A percentile compares a stretch with the other conserved stretches of the same genome.
These are phyloP conservation scores for Zaprionus inermis DNA, from an alignment of 1,140 invertebrate genomes.

Conservation along the genomic window DNA sequence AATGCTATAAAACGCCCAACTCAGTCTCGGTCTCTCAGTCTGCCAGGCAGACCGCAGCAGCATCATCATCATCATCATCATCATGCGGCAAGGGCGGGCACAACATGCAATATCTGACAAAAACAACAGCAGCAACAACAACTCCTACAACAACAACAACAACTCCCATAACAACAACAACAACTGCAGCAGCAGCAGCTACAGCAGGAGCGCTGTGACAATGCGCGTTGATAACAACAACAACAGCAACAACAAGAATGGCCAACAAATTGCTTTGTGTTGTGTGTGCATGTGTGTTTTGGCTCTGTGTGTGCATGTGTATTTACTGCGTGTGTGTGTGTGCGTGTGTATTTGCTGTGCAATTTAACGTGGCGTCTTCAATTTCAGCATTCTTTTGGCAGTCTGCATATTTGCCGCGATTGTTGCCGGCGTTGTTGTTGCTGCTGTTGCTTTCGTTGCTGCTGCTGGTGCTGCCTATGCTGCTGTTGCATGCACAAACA, in stretches of 20 bases:
- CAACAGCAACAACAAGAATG: neutral
- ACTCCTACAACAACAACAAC: neutral
- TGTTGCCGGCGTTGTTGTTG: neutral
- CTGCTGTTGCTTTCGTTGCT: constrained; percentile 28
- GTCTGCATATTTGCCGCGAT: constrained; percentile 65
- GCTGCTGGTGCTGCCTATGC: constrained; percentile 4
- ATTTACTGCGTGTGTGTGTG: neutral
- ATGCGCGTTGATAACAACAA: constrained; percentile 45
- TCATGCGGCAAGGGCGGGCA: constrained; percentile 1
- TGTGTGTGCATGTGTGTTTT: neutral
- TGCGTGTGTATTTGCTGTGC: constrained; percentile 22
- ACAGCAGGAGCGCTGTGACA: constrained; percentile 26
- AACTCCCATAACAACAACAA: constrained; percentile 36
- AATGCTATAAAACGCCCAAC: neutral
- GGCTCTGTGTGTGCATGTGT: neutral
- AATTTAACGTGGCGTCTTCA: constrained; percentile 59
- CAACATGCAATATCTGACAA: constrained; percentile 20
- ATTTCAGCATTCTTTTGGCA: constrained; percentile 76
- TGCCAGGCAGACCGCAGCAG: neutral
- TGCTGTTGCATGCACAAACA: constrained; percentile 30
- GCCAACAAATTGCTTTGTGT: constrained; percentile 36
- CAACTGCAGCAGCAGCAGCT: constrained; percentile 6
- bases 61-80: constrained; percentile 2
- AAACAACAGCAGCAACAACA: constrained; percentile 1
- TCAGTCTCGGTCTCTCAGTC: neutral